These are phyloP conservation scores for Oedothorax gibbosus DNA, from an alignment of 1,140 invertebrate species.

Conservation along the genomic window DNA sequence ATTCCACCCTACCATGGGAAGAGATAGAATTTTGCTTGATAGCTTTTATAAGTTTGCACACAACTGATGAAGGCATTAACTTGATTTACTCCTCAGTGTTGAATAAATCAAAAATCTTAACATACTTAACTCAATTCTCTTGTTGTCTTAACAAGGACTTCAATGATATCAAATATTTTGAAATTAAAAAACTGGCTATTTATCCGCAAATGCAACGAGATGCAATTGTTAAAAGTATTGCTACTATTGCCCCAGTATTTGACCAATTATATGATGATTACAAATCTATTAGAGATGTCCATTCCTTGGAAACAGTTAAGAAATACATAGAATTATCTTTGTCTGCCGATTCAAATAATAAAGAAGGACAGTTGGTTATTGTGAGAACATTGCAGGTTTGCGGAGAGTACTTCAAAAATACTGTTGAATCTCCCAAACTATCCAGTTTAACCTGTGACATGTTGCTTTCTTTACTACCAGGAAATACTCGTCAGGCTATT, in stretches of 20 bases:
- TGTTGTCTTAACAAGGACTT: not conserved
- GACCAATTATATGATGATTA: slow-evolving; percentile 3
- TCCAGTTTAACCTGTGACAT: not conserved
- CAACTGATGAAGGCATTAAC: not conserved
- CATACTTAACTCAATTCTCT: not conserved
- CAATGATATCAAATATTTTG: too few species aligned
- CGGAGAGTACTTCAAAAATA: slow-evolving; percentile 41
- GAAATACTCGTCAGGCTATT: not conserved
- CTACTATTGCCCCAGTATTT: not conserved
- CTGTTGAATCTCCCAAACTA: slow-evolving; percentile 34
- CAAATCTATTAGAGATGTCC: slow-evolving; percentile 12
- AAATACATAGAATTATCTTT: slow-evolving; percentile 8
- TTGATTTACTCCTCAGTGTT: not conserved
- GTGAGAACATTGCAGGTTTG: slow-evolving; percentile 2
- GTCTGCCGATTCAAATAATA: not conserved
- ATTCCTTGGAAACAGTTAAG: not conserved
- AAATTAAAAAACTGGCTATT: not conserved
- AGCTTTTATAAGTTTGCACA: slow-evolving; percentile 14
- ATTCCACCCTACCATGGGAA: slow-evolving; percentile 26
- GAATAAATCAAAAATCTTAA: slow-evolving; percentile 7
- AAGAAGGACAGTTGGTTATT: slow-evolving; percentile 4
- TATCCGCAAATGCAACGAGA: not conserved
- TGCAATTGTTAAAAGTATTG: not conserved
- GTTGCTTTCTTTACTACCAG: slow-evolving; percentile 2
- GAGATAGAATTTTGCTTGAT: slow-evolving; percentile 21